Evolutionary conservation across 2,888 invertebrate genomes (phyloP).

Genomic region (Stomorhina lunata): DNA sequence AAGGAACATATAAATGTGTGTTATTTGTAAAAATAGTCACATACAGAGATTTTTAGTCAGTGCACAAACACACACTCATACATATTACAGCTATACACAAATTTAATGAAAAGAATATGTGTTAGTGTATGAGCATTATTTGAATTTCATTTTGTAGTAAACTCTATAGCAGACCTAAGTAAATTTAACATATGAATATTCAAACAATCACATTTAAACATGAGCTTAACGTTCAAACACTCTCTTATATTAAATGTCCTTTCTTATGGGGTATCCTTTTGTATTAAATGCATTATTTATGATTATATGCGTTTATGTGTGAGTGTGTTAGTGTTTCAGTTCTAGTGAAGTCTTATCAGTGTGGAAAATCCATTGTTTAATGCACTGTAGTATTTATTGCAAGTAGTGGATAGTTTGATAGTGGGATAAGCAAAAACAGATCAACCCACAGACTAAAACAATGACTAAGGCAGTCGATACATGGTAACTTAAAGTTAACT

Average conservation of each 20-base stretch:
- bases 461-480: too few species aligned
- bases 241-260: too few species aligned
- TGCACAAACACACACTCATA: too few species aligned
- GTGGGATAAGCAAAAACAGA: too few species aligned
- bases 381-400: background rate
- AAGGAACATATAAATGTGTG: slow-evolving; percentile 4
- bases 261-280: slow-evolving; percentile 1
- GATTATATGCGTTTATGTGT: slow-evolving; percentile 10
- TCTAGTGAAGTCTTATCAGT: background rate
- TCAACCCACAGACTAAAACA: too few species aligned
- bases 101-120: too few species aligned
- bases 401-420: too few species aligned
- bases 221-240: too few species aligned
- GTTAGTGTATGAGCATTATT: slow-evolving; percentile 1
- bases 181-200: slow-evolving; percentile 56
- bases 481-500: too few species aligned
- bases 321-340: background rate
- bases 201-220: slow-evolving; percentile 17
- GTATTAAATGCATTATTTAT: slow-evolving; percentile 25
- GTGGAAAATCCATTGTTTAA: slow-evolving; percentile 33
- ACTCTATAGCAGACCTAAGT: slow-evolving; percentile 37
- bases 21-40: slow-evolving; percentile 14
- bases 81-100: too few species aligned
- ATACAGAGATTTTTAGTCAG: too few species aligned
- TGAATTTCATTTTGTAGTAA: slow-evolving; percentile 33